phyloP scores from a whole-genome alignment of 2,113 vertebrate species.

The Esox niger region DNA sequence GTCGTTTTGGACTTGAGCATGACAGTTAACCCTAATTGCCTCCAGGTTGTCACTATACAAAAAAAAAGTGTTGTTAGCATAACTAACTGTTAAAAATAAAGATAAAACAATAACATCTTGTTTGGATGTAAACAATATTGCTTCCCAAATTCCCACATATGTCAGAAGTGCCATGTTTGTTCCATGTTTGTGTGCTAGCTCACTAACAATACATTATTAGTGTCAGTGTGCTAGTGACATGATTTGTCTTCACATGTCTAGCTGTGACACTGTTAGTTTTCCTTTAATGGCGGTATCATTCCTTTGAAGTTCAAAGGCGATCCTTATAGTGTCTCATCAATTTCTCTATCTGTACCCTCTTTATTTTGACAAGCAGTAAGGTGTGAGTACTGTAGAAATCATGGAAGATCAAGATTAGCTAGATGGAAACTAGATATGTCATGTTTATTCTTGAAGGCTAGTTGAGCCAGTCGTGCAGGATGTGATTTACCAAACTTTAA shows the following conservation, averaged over 20 bases:
- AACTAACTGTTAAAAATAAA: too few species aligned
- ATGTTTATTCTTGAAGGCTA: not conserved
- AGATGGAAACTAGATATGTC: not conserved
- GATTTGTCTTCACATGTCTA: not conserved
- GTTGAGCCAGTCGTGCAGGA: not conserved
- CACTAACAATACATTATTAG: not conserved
- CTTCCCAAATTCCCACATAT: too few species aligned
- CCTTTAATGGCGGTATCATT: not conserved
- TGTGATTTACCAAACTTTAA: conserved; percentile 24
- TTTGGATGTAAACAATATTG: too few species aligned
- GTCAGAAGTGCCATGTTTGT: too few species aligned
- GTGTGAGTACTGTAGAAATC: not conserved
- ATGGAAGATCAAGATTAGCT: not conserved
- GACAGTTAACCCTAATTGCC: too few species aligned
- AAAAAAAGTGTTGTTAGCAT: too few species aligned
- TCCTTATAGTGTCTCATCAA: not conserved
- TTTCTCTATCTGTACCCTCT: not conserved
- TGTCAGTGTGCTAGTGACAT: not conserved
- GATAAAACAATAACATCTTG: too few species aligned
- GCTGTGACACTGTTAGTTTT: not conserved
- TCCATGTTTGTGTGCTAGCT: not conserved
- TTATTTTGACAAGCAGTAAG: not conserved
- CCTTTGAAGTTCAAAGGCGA: not conserved
- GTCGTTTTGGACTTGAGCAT: too few species aligned
- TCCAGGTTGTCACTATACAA: too few species aligned